phyloP scores from a whole-genome alignment of 2,113 vertebrate genomes.

The Ptilonorhynchus violaceus region DNA sequence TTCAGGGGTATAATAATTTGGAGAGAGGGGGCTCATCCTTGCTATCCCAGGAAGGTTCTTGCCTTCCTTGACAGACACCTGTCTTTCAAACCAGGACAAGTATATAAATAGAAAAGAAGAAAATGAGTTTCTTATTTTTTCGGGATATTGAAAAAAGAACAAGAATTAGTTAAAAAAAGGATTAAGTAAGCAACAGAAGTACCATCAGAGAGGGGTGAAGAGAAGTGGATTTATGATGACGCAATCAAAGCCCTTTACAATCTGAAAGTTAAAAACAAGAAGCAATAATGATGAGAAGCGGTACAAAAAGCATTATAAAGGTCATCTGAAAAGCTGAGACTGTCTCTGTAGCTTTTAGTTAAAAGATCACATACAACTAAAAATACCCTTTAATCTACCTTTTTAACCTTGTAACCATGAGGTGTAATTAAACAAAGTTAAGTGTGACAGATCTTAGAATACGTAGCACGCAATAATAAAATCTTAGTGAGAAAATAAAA shows the following conservation, averaged over 20 bases:
- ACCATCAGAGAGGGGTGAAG: rapidly evolving
- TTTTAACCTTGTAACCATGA: background rate
- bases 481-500: background rate
- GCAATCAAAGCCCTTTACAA: background rate
- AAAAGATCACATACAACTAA: background rate
- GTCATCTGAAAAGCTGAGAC: background rate
- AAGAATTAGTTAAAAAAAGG: background rate
- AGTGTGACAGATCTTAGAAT: background rate
- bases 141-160: background rate
- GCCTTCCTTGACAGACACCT: too few species aligned
- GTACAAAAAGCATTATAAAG: background rate
- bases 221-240: background rate
- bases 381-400: background rate
- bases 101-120: background rate
- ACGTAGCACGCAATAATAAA: background rate
- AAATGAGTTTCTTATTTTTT: background rate
- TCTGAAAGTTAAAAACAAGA: background rate
- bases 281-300: background rate
- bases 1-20: too few species aligned
- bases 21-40: too few species aligned
- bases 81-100: too few species aligned
- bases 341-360: background rate
- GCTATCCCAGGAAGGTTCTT: too few species aligned
- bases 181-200: background rate
- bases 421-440: background rate